Evolutionary conservation across 2,888 invertebrate species (phyloP), one percentile per base, ranked within the genome.

Genomic region (Actias luna): DNA sequence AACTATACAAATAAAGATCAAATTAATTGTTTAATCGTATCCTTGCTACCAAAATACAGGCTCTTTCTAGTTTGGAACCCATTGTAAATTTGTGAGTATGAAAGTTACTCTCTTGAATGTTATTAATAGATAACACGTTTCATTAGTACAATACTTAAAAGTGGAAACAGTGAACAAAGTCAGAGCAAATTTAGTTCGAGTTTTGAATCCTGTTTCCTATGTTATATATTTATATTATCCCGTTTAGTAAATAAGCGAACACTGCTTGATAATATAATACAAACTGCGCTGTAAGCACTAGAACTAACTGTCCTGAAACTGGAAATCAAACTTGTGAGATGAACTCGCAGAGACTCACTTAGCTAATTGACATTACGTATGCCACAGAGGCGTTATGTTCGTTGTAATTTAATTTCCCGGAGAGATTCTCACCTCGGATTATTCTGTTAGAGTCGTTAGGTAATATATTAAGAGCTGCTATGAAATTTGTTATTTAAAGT

Each of bases 381-480:
- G 59, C 36, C 64, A 58, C 59, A 60, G 59, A 57, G 57, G 64
- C 61, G 60, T 63, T 35, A 58, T 58, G 50, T 58, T 58, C 58
- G 27, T 22, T 10, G 58, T 61, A 59, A 58, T 60, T 66, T 35
- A 59, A 59, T 62, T 33, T 62, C 31, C 25, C 27, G 29, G 29
- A 55, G 29, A 29, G 29, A 29, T 55, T 55, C 55, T 55, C 55
- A 55, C 61, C 33, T 36, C 25, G 50, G 61, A 55, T 22, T 18
- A 39, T 18, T 42, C 18, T 42, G 42, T 42, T 42, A 18, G 18
- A n/a, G 42, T 42, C 18, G 42, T 12, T 12, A 50, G 46, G 22
- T 25, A 25, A 50, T 50, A 50, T 50, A 25, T 3, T 25, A 22
- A 50, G 25, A 50, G 46, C 46, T 25, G 22, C 25, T 50, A 25